Percentiles rank a stretch among this genome's conserved stretches.
phyloP scores from a whole-genome alignment of 2,113 vertebrate species.

The Calyptomena viridis region DNA sequence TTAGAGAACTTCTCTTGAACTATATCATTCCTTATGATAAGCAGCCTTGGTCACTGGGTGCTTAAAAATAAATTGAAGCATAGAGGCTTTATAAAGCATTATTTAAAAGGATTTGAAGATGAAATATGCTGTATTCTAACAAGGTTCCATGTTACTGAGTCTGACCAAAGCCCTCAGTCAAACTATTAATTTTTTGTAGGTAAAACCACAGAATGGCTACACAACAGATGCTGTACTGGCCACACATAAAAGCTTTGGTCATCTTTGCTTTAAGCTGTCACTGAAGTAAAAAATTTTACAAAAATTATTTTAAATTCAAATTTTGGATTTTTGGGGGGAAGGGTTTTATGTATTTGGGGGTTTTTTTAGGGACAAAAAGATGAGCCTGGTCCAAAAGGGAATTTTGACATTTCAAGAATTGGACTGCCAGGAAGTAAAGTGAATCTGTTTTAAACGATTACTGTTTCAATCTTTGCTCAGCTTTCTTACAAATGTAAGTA shows the following conservation, averaged over 20 bases:
- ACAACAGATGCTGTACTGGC: too few relatives aligned
- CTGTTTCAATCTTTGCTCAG: neutral
- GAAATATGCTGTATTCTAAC: neutral
- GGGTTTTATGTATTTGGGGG: neutral
- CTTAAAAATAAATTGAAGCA: neutral
- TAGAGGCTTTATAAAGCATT: neutral
- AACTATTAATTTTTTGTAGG: neutral
- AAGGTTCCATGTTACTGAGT: neutral
- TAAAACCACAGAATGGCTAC: neutral
- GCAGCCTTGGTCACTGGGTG: neutral
- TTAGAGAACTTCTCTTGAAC: neutral
- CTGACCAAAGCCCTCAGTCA: neutral
- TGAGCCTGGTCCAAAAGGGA: neutral
- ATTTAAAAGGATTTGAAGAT: neutral
- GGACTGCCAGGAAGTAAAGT: neutral
- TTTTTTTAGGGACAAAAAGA: neutral
- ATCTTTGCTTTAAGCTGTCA: neutral
- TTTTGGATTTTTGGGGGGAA: rapidly evolving
- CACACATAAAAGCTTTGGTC: neutral
- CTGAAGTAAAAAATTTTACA: neutral
- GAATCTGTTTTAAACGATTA: neutral
- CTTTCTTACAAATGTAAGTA: neutral
- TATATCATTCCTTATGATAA: neutral
- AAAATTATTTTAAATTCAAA: neutral
- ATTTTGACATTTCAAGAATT: neutral